These are phyloP conservation scores for Pithys albifrons DNA, from an alignment of 2,113 vertebrate genomes.

Conservation along the genomic window DNA sequence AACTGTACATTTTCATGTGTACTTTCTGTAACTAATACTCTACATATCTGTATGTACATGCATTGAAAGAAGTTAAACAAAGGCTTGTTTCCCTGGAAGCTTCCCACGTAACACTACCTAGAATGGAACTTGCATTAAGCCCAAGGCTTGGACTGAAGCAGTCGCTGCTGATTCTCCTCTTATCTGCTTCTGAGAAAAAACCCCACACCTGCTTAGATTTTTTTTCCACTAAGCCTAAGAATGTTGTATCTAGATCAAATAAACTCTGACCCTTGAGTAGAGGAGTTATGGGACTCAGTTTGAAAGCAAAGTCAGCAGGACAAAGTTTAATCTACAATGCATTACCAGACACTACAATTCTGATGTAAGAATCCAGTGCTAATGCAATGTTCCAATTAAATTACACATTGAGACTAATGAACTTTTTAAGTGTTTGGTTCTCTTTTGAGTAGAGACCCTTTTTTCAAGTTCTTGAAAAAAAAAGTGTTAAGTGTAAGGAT, in stretches of 20 bases:
- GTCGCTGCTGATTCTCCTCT: constrained; percentile 33
- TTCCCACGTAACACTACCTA: not conserved
- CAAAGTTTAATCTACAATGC: constrained; percentile 61
- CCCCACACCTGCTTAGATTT: not conserved
- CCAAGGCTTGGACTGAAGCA: not conserved
- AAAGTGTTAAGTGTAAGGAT: not conserved
- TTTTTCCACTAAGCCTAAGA: constrained; percentile 35
- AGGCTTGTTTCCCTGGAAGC: not conserved
- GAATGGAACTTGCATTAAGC: constrained; percentile 1
- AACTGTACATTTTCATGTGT: not conserved
- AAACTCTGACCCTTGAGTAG: constrained; percentile 67
- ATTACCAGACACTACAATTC: not conserved
- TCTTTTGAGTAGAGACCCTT: not conserved
- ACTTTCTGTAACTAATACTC: not conserved
- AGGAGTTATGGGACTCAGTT: not conserved
- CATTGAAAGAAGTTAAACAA: not conserved
- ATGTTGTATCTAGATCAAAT: constrained; percentile 66
- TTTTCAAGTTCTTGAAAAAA: not conserved
- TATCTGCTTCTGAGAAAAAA: constrained; percentile 48
- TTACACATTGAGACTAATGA: not conserved
- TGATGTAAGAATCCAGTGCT: not conserved
- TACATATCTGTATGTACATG: not conserved
- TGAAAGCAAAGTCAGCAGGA: constrained; percentile 58
- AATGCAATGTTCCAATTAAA: not conserved
- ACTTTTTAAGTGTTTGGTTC: not conserved